Evolutionary conservation across 2,888 invertebrate genomes (phyloP).

Genomic region (Nymphalis urticae): DNA sequence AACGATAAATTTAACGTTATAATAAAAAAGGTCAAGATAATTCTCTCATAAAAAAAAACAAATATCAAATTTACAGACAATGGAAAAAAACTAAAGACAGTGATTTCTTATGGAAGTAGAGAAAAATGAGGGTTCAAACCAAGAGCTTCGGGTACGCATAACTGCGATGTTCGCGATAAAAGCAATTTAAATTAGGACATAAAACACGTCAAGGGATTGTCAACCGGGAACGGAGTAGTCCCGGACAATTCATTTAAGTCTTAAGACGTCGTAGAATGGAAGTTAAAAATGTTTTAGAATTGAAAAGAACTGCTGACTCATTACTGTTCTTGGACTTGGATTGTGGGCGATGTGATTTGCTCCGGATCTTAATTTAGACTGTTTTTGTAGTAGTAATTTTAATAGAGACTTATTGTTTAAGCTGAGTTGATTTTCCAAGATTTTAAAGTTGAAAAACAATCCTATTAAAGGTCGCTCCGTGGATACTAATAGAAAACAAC

Average conservation of each 20-base stretch:
- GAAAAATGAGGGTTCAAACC: constrained; percentile 52
- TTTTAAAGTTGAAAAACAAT: neutral
- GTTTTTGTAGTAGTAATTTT: constrained; percentile 22
- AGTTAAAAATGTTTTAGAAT: constrained; percentile 53
- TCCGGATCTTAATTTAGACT: constrained; percentile 40
- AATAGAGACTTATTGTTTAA: constrained; percentile 12
- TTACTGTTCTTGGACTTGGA: constrained; percentile 47
- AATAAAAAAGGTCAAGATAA: too few species aligned
- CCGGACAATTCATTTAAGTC: constrained; percentile 63
- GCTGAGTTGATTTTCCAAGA: neutral
- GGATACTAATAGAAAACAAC: neutral
- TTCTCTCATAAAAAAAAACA: neutral
- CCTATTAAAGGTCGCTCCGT: neutral
- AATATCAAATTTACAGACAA: neutral
- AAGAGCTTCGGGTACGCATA: constrained; percentile 42
- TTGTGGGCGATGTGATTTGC: constrained; percentile 42
- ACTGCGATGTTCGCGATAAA: constrained; percentile 63
- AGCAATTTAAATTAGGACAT: constrained; percentile 56
- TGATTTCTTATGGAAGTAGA: constrained; percentile 54
- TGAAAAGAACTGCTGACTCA: constrained; percentile 53
- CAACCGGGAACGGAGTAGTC: constrained; percentile 60
- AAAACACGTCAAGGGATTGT: constrained; percentile 74
- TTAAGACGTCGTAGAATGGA: constrained; percentile 54
- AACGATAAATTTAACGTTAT: too few species aligned
- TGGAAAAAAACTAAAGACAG: constrained; percentile 43